Base-by-base conservation (phyloP, 2,113 vertebrate genomes). In the Calidris pygmaea region DNA sequence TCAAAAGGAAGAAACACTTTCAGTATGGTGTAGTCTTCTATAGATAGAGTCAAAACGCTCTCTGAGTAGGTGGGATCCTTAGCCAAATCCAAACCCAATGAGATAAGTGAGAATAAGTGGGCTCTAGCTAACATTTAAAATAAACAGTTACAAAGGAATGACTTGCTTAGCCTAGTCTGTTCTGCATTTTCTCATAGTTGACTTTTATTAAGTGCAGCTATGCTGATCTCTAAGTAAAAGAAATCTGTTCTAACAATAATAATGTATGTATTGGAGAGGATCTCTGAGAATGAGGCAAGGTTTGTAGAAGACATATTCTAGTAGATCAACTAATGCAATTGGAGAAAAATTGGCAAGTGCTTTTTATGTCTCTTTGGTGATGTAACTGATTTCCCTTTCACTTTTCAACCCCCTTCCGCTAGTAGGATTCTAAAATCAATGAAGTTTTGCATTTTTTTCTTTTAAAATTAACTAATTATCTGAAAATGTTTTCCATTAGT, bases 61-160 rank as follows among this genome's bases (percentile, higher is more conserved):
- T 78, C 91, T 75, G 93, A 96, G 95, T 97, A 94, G 96, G 96
- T 85, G 93, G 87, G 81, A 89, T 93, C 77, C 90, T 94, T 93
- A 86, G 68, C 88, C 73, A 93, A 84, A 96, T 97, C 83, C 72
- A 89, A 96, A 90, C 83, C 79, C 88, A 81, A 29, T 95, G 96
- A 96, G 92, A 26, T 96, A 96, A 96, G 92, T 94, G 95, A 92
- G 92, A 96, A 90, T 45, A 93, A 94, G 94, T 94, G 80, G 92
- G 96, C 90, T 88, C 24, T 65, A 92, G 81, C 83, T 92, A 95
- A 68, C 80, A 41, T 95, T 92, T 96, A 89, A 94, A 96, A 94
- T 97, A 96, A 97, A 89, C 89, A 96, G 79, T 85, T 93, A 87
- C n/a, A 81, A 90, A 85, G 94, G 77, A 95, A 47, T 37, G 82